These are phyloP conservation scores for Margarornis squamiger DNA, from an alignment of 2,797 vertebrate genomes.

Conservation along the genomic window DNA sequence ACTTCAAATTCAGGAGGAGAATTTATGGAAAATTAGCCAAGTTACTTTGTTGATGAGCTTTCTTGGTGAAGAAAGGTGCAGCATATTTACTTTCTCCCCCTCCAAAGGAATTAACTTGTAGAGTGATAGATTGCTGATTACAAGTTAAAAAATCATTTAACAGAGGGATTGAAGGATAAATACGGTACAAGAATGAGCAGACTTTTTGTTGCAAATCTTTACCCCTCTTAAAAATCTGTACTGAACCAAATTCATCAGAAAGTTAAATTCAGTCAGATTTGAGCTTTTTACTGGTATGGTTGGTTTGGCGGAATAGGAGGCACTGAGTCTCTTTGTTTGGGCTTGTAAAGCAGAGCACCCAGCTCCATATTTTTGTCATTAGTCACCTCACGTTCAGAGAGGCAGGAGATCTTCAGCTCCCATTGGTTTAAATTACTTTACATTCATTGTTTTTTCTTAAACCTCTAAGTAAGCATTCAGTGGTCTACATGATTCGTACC, in stretches of 20 bases:
- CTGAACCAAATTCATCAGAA: background rate
- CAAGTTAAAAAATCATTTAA: background rate
- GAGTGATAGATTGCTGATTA: background rate
- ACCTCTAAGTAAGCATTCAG: background rate
- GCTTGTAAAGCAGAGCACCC: background rate
- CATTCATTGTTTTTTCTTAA: background rate
- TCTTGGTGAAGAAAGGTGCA: slow-evolving; percentile 31
- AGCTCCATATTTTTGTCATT: background rate
- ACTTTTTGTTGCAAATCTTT: background rate
- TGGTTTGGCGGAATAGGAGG: background rate
- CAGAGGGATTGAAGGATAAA: background rate
- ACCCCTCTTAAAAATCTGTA: background rate
- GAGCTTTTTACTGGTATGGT: background rate
- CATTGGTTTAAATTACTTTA: background rate
- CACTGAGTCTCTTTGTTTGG: background rate
- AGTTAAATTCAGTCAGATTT: background rate
- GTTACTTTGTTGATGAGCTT: slow-evolving; percentile 35
- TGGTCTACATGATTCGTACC: fast-evolving
- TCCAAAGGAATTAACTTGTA: background rate
- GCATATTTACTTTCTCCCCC: background rate
- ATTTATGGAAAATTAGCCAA: slow-evolving; percentile 35
- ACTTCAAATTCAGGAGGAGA: background rate
- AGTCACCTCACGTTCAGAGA: background rate
- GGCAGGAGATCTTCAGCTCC: background rate
- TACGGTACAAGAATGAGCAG: background rate